These are phyloP conservation scores for Melikaiella ostensackeni DNA, from an alignment of 2,888 invertebrate species.

Conservation along the genomic window DNA sequence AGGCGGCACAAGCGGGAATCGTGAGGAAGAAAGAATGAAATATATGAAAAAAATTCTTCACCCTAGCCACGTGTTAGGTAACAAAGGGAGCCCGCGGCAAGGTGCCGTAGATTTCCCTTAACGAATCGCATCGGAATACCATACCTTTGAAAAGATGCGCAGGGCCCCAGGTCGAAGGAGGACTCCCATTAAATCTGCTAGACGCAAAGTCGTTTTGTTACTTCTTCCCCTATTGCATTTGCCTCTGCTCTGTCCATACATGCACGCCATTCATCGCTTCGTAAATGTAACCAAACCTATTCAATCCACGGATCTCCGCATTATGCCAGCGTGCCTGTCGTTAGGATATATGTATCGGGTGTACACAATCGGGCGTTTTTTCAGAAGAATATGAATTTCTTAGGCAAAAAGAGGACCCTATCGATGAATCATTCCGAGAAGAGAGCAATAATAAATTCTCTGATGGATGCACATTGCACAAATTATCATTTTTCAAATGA, in stretches of 20 bases:
- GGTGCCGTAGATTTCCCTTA: slow-evolving; percentile 67
- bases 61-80: slow-evolving; percentile 73
- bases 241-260: slow-evolving; percentile 49
- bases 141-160: slow-evolving; percentile 62
- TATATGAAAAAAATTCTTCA: slow-evolving; percentile 50
- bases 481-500: slow-evolving; percentile 32
- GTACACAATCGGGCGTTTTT: slow-evolving; percentile 48
- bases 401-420: slow-evolving; percentile 3
- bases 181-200: slow-evolving; percentile 66
- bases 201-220: slow-evolving; percentile 71
- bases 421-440: slow-evolving; percentile 35
- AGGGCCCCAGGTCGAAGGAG: slow-evolving; percentile 45
- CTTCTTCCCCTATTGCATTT: slow-evolving; percentile 60
- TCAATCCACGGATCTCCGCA: slow-evolving; percentile 57
- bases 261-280: slow-evolving; percentile 48
- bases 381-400: slow-evolving; percentile 46
- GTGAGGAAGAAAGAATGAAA: slow-evolving; percentile 27
- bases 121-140: slow-evolving; percentile 58
- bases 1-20: slow-evolving; percentile 54
- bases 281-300: slow-evolving; percentile 55
- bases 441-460: slow-evolving; percentile 26
- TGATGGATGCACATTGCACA: slow-evolving; percentile 9
- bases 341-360: slow-evolving; percentile 40
- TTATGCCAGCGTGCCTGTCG: slow-evolving; percentile 54
- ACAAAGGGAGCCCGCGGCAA: slow-evolving; percentile 72